Base-by-base conservation (phyloP, 2,113 vertebrate species). In the Sapayoa aenigma region DNA sequence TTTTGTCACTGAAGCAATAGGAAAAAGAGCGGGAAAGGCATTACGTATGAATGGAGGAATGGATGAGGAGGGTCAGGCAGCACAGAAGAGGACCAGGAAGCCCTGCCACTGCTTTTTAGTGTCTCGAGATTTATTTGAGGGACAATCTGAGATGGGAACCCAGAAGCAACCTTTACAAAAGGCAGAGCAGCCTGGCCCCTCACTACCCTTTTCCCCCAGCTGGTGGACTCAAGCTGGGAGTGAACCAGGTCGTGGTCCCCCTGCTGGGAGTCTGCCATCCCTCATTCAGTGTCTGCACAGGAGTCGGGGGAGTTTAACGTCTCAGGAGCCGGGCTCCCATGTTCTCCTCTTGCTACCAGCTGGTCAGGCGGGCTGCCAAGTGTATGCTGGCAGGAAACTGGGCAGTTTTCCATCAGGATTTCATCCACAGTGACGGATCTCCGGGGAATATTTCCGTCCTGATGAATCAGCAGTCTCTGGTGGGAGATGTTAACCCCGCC, bases 401-500 rank as follows among this genome's bases (percentile, higher is more conserved):
- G 93, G 93, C 52, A 39, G 65, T 35, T 90, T 95, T 94, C 96
- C 95, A 95, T 90, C 73, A 92, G 93, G 91, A 96, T 96, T 87
- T 94, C 91, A 91, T 91, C 92, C 3, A 0, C 81, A 17, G 76
- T 5, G 23, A 81, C 3, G 2, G 56, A 78, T 81, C 95, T 84
- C 91, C 1, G 8, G 95, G 86, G 95, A 89, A 87, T 84, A 63
- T 95, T 94, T 93, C 80, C 11, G n/a, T 81, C 68, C 91, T 94
- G 95, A 96, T 97, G 96, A 96, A 90, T 97, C 90, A 96, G 96
- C 96, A 95, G 80, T 89, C 83, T 63, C n/a, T 31, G 73, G 79
- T 86, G 83, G 94, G 80, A 94, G 79, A 78, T 3, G 5, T 59
- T 63, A 58, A 68, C 71, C 74, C 53, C 0, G 0, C n/a, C 21